phyloP scores from a whole-genome alignment of 1,140 invertebrate genomes.

The Drosophila serrata region DNA sequence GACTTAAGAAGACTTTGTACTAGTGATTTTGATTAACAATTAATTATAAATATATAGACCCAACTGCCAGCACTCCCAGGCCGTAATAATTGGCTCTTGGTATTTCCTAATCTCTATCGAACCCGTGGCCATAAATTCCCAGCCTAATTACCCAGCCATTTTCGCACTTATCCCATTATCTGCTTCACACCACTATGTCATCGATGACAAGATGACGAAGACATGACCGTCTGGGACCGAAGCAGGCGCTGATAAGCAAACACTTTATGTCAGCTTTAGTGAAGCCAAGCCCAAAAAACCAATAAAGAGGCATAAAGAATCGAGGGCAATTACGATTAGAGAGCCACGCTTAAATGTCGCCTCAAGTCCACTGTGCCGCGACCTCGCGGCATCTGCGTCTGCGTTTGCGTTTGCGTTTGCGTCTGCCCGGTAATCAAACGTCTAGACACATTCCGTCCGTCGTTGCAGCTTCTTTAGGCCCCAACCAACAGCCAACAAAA shows the following conservation, averaged over 20 bases:
- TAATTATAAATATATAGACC: not conserved
- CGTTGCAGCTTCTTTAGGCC: conserved; percentile 71
- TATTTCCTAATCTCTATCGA: conserved; percentile 4
- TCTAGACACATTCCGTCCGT: conserved; percentile 71
- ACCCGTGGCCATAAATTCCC: conserved; percentile 19
- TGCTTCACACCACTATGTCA: conserved; percentile 36
- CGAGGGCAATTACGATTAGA: conserved; percentile 52
- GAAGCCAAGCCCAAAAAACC: conserved; percentile 32
- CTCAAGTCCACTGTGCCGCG: conserved; percentile 65
- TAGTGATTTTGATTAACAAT: not conserved
- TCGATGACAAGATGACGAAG: conserved; percentile 19
- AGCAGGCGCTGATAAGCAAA: conserved; percentile 54
- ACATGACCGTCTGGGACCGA: conserved; percentile 37
- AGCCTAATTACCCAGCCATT: conserved; percentile 36
- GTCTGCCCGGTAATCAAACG: conserved; percentile 73
- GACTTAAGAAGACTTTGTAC: not conserved
- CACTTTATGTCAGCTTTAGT: conserved; percentile 30
- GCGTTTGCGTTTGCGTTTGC: conserved; percentile 45
- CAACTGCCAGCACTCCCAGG: not conserved
- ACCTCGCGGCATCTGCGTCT: conserved; percentile 56
- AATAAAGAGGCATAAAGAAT: conserved; percentile 49
- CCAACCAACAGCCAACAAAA: conserved; percentile 12
- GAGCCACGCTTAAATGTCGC: conserved; percentile 26
- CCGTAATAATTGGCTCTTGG: not conserved
- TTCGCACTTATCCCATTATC: conserved; percentile 52